Base-by-base conservation (phyloP, 2,797 vertebrate genomes). In the Poecile montanus region DNA sequence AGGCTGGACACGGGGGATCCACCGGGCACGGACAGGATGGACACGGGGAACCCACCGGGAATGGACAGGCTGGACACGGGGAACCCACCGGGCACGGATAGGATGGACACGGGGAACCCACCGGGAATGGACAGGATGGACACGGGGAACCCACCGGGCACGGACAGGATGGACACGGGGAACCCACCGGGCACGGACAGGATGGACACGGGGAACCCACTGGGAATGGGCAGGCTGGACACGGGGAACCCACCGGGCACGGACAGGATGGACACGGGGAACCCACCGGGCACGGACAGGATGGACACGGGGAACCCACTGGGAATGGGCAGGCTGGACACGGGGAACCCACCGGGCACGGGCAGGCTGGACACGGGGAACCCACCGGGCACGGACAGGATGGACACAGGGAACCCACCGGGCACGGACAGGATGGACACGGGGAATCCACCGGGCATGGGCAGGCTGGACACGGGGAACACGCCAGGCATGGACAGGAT, bases 171-270 rank as follows among this genome's bases (percentile, higher is more conserved):
- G 34, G 22, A 5, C 30, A 51, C 7, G 6, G 0, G 10, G 29
- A 1, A 27, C 1, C 10, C 23, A 23, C 17, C 0, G 2, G 34
- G 1, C 10, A n/a, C 0, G 3, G 38, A 9, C 11, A 16, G 25
- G 18, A 0, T 11, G 38, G 19, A 8, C 22, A 47, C 26, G 4
- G 5, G 26, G 13, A 1, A 36, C n/a, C n/a, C n/a, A n/a, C n/a
- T n/a, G n/a, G n/a, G 0, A 8, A 29, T 1, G 5, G 27, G 3
- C 26, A 23, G 22, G 23, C 0, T 29, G 47, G 19, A 9, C 29
- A 42, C 18, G 6, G 4, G 47, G 58, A 1, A 50, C 2, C 1
- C 11, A 16, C 4, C 0, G 5, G 32, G 1, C 8, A 29, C 0
- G 6, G 53, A 13, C 10, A 11, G 18, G 15, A 1, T 30, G 42